Base-by-base conservation (phyloP, 1,140 invertebrate species). In the Drosophila bocqueti region DNA sequence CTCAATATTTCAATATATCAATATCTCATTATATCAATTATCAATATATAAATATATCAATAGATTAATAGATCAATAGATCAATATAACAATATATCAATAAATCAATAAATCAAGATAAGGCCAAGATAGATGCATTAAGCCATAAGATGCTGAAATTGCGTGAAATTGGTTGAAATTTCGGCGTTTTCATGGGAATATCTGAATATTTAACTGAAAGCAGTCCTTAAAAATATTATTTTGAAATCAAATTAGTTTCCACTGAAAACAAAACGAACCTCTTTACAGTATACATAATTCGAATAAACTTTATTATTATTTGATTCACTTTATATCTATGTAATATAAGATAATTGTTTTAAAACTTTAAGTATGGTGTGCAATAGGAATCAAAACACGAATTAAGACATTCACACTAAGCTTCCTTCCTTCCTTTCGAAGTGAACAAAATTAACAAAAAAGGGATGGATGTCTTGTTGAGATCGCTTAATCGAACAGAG, bases 401-500 rank as follows among this genome's bases (percentile, higher is more conserved):
- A 62, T 75, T 63, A 58, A 76, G 69, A 81, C 54, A 81, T 43
- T 82, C 79, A 81, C 58, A 40, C 54, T 40, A 24, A 76, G 62
- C 55, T 72, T 64, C 26, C 52, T 72, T 64, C 21, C 49, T 26
- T 26, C 52, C 49, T 26, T 26, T 45, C 54, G 42, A 78, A 57
- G 57, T 71, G 71, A 62, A 64, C 61, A 84, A 52, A 74, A 73
- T 57, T 84, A 84, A 84, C 82, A 57, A 57, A 78, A 78, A 79
- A 57, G 46, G 65, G 52, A 50, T 43, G 31, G 36, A 55, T 57
- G 36, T 57, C 31, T 61, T 47, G 57, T 60, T 86, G 83, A 86
- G 83, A 86, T 86, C 83, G 63, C 83, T 82, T 76, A 86, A 79
- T 60, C 77, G 67, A 79, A 87, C 62, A 66, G 49, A 57, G 38